These are phyloP conservation scores for Gnathonemus longibarbis DNA, from an alignment of 2,113 vertebrate species.

Conservation along the genomic window DNA sequence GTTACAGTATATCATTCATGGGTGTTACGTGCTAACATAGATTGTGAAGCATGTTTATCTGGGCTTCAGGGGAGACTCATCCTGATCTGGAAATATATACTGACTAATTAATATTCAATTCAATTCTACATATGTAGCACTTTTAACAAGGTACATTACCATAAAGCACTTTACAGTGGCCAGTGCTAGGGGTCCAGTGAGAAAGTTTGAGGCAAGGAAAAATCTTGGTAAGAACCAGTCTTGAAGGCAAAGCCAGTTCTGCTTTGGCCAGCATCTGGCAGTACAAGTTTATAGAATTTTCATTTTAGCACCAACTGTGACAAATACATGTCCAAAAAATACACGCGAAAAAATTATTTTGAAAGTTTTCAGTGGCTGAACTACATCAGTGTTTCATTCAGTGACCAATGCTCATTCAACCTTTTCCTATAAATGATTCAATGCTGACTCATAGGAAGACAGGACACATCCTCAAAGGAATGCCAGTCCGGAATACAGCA, in stretches of 20 bases:
- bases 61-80: background rate
- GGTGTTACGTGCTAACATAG: background rate
- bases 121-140: background rate
- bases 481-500: background rate
- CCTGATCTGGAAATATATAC: background rate
- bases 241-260: background rate
- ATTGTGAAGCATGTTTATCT: background rate
- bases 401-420: background rate
- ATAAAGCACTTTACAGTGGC: background rate
- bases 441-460: background rate
- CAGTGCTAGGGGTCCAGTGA: background rate
- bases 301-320: background rate
- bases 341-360: background rate
- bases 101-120: background rate
- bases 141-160: background rate
- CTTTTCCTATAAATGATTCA: background rate
- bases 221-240: background rate
- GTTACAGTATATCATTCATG: background rate
- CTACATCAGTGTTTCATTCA: background rate
- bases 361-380: background rate
- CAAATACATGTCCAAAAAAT: background rate
- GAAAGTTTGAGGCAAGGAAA: background rate
- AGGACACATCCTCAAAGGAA: background rate
- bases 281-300: background rate
- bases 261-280: background rate